Conservation (phyloP, 2,113 vertebrate genomes). For the Mixornis gularis region DNA sequence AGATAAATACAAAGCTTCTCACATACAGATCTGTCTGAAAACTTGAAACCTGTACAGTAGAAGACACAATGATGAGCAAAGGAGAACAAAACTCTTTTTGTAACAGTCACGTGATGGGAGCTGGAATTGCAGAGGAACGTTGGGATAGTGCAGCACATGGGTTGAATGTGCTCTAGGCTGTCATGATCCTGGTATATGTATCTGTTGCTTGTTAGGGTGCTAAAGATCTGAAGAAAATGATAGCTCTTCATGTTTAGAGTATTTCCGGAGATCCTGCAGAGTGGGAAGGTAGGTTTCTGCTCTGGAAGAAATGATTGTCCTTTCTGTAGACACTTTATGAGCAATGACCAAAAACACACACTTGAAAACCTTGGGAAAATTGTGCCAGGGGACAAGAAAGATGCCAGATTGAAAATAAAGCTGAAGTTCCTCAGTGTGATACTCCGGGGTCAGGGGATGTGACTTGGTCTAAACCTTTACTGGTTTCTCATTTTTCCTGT, state of each 20-base stretch:
- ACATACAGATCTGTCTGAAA: neutral
- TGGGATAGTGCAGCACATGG: neutral
- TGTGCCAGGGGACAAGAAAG: neutral
- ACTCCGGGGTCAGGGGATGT: accelerated
- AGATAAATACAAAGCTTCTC: neutral
- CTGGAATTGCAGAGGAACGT: neutral
- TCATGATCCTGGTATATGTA: accelerated
- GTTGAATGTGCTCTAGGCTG: neutral
- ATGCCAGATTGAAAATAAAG: neutral
- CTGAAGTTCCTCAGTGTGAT: neutral
- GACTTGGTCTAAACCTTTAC: neutral
- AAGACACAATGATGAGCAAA: neutral
- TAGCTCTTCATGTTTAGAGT: neutral
- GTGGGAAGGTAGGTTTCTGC: neutral
- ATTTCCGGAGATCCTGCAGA: neutral
- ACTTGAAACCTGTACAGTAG: neutral
- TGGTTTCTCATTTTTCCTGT: neutral
- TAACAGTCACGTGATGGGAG: neutral
- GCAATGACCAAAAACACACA: neutral
- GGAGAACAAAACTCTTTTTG: neutral
- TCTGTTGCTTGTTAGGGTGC: neutral
- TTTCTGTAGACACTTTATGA: neutral
- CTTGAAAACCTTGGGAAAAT: neutral
- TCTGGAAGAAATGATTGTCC: neutral
- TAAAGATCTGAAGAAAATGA: neutral